These are phyloP conservation scores for Hesperia comma DNA, from an alignment of 2,888 invertebrate species.

Conservation along the genomic window DNA sequence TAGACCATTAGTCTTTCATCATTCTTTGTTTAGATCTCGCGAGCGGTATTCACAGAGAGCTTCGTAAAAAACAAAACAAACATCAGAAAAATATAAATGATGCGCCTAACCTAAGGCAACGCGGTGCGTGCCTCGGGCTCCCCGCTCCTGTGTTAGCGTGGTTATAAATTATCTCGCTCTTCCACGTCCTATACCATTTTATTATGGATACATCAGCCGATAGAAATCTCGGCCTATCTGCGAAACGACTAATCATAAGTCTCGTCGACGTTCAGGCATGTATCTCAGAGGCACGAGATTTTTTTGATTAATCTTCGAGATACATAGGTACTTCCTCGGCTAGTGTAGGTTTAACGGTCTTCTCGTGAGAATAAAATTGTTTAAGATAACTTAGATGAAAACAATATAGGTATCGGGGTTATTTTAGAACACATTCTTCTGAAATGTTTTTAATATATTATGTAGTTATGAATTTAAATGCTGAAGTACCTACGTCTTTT, in stretches of 20 bases:
- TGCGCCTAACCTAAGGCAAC: slow-evolving; percentile 77
- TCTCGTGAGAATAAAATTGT: not conserved
- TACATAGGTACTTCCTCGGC: not conserved
- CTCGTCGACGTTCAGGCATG: slow-evolving; percentile 25
- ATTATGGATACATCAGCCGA: slow-evolving; percentile 74
- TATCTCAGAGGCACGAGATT: slow-evolving; percentile 24
- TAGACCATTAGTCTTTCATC: slow-evolving; percentile 76
- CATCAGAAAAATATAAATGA: slow-evolving; percentile 82
- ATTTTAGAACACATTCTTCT: too few relatives aligned
- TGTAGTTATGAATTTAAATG: too few relatives aligned
- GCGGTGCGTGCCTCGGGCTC: slow-evolving; percentile 57
- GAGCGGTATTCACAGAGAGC: slow-evolving; percentile 69
- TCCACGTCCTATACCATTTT: slow-evolving; percentile 75
- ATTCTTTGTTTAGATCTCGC: slow-evolving; percentile 77
- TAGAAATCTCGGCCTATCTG: slow-evolving; percentile 68
- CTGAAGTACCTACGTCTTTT: too few relatives aligned
- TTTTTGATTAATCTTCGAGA: slow-evolving; percentile 32
- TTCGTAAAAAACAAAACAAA: slow-evolving; percentile 77
- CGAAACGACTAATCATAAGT: slow-evolving; percentile 41
- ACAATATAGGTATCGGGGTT: not conserved
- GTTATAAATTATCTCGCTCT: slow-evolving; percentile 79
- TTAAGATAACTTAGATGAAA: not conserved
- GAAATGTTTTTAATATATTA: too few relatives aligned
- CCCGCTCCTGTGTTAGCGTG: slow-evolving; percentile 67
- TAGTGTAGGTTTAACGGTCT: not conserved